Evolutionary conservation across 2,113 vertebrate species (phyloP), one percentile per base, ranked within the genome.

Genomic region (Hystrix cristata): DNA sequence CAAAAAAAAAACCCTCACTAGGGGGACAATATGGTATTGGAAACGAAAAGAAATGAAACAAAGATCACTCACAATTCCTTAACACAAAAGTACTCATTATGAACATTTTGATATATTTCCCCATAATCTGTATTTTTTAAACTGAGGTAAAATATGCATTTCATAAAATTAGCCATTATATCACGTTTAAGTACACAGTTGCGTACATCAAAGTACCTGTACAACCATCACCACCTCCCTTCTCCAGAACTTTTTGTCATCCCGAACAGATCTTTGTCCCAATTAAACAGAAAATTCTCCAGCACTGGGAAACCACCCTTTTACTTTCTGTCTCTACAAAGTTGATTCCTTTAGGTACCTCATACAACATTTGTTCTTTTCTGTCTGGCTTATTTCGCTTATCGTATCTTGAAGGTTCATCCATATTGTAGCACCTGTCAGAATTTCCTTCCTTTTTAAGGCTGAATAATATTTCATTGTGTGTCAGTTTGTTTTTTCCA

Each of bases 381-480:
- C 88, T 92, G 51, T n/a, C 62, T 19, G 18, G n/a, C 34, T 82
- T 69, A 67, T 46, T 80, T 94, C 85, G 88, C 64, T 71, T 67
- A 12, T 31, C 3, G 13, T 16, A 64, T 79, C 82, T 76, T 95
- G n/a, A 55, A 46, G 29, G 46, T 86, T 85, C 93, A 78, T 67
- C 65, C 48, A 29, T 34, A 46, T 59, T 55, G 31, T 55, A 25
- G 74, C 11, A 43, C 64, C 64, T 94, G 81, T 85, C 89, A 94
- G 93, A 95, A 88, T 95, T 88, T 88, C 89, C 59, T 92, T 95
- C 71, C 72, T 96, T 96, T 97, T 78, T 53, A 95, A 88, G 65
- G 55, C 72, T 38, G 55, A 81, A 43, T 95, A 51, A 90, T 92
- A 96, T 82, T 93, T 55, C 25, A 18, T 78, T 92, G 51, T 38